Conservation (phyloP, 2,113 vertebrate species). For the Oryzias curvinotus region DNA sequence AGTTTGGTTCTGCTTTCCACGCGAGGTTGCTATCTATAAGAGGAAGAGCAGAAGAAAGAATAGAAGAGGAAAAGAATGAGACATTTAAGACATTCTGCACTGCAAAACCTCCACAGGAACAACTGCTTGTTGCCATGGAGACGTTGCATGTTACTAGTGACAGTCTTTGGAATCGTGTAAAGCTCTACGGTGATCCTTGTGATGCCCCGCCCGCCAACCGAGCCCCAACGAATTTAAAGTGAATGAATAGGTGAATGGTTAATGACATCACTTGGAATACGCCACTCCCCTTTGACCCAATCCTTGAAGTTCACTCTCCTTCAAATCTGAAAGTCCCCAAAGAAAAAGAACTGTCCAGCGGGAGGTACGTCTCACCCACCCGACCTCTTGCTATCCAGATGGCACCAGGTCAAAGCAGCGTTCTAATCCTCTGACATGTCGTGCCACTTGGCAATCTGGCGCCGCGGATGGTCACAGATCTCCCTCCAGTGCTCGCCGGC, state of each 20-base stretch:
- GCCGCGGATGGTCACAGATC: constrained; percentile 94
- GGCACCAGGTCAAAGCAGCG: neutral
- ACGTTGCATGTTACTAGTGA: constrained; percentile 60
- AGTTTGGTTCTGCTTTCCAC: constrained; percentile 53
- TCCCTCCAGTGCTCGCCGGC: constrained; percentile 97
- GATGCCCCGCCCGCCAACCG: constrained; percentile 8
- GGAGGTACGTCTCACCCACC: constrained; percentile 1
- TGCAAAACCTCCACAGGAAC: constrained; percentile 63
- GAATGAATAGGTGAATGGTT: constrained; percentile 52
- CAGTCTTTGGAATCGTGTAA: constrained; percentile 75
- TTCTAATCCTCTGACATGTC: constrained; percentile 88
- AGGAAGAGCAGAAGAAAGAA: constrained; percentile 49
- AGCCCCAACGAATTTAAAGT: constrained; percentile 51
- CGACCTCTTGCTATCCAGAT: constrained; percentile 18
- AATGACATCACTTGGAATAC: constrained; percentile 62
- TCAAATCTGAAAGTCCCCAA: no score
- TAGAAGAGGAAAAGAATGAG: constrained; percentile 35
- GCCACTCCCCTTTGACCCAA: constrained; percentile 8
- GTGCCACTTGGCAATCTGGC: constrained; percentile 99
- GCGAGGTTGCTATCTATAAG: constrained; percentile 64
- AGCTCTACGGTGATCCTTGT: constrained; percentile 40
- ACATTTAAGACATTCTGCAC: constrained; percentile 74
- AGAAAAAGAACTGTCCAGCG: constrained; percentile 15
- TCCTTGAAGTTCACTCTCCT: constrained; percentile 22
- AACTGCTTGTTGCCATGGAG: constrained; percentile 55